Conservation (phyloP, 2,113 vertebrate genomes). For the Corvus moneduloides region DNA sequence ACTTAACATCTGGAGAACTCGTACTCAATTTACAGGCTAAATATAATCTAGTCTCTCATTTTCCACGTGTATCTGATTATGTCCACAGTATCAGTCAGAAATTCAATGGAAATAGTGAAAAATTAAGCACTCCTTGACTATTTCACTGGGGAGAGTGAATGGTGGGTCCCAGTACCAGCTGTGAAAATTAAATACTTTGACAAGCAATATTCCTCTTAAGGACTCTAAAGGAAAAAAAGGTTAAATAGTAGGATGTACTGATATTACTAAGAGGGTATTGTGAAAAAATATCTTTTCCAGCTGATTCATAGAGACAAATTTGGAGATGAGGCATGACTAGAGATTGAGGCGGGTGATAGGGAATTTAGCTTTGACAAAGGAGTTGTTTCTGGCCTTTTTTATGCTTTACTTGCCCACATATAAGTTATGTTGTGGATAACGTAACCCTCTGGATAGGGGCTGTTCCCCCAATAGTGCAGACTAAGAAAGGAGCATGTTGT, state of each 20-base stretch:
- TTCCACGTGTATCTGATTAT: not conserved
- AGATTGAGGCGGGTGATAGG: not conserved
- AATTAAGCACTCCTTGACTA: not conserved
- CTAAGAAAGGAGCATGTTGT: not conserved
- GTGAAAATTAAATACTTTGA: not conserved
- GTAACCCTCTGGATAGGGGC: not conserved
- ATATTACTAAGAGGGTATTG: not conserved
- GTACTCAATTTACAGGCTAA: not conserved
- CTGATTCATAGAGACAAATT: not conserved
- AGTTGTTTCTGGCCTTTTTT: not conserved
- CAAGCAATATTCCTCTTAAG: not conserved
- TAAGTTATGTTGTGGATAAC: not conserved
- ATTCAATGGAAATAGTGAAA: not conserved
- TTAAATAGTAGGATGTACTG: not conserved
- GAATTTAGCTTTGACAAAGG: not conserved
- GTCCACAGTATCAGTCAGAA: not conserved
- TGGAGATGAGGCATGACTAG: not conserved
- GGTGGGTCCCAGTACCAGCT: not conserved
- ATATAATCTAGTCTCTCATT: not conserved
- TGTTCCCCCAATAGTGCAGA: fast-evolving
- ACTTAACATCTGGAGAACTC: not conserved
- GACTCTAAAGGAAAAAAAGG: not conserved
- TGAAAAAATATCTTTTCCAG: not conserved
- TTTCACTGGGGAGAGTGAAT: not conserved
- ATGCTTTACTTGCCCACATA: not conserved